Base-by-base conservation (phyloP, 2,888 invertebrate species). In the Coecobrya sp. region DNA sequence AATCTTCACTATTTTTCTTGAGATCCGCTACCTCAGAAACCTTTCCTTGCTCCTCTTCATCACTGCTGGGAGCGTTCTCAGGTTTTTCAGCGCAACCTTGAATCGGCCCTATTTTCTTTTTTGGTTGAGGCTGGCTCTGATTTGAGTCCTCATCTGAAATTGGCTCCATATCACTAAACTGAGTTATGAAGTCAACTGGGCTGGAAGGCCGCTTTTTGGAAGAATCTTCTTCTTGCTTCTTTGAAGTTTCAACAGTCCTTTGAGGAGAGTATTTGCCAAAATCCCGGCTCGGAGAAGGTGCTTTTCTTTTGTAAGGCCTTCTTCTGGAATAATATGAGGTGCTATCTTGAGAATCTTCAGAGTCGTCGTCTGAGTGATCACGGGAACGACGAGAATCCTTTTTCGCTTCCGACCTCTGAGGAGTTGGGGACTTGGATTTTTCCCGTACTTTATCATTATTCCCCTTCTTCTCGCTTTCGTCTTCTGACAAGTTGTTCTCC, bases 151-250 rank as follows among this genome's bases (percentile, higher is more conserved):
- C 92, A 42, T 85, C 85, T 1, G 93, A 90, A 55, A 87, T 87
- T 0, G 90, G 85, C n/a, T 90, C 90, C 89, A 89, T 82, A 13
- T 93, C 93, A 68, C 90, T 91, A 82, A 91, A 93, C 19, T 90
- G 86, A 11, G 90, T 86, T 13, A 92, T 92, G 42, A 90, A 93
- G n/a, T 93, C 87, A 1, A 93, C 93, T 0, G 93, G 93, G 62
- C 92, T 92, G 1, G 70, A 16, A 16, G 90, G 84, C 0, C 84
- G 70, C 62, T 84, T 84, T 25, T 42, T 76, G 8, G 73, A 55
- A 49, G 86, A 45, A 25, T 79, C 62, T 10, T 70, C 59, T 22
- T 16, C 19, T 36, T 82, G 0, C 27, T 36, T 87, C 19, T 62
- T 59, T 7, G 81, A 36, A 13, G 30, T 27, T 1, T 68, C 62